Evolutionary conservation across 2,888 invertebrate genomes (phyloP).

Genomic region (Meiosimyza platycephala): DNA sequence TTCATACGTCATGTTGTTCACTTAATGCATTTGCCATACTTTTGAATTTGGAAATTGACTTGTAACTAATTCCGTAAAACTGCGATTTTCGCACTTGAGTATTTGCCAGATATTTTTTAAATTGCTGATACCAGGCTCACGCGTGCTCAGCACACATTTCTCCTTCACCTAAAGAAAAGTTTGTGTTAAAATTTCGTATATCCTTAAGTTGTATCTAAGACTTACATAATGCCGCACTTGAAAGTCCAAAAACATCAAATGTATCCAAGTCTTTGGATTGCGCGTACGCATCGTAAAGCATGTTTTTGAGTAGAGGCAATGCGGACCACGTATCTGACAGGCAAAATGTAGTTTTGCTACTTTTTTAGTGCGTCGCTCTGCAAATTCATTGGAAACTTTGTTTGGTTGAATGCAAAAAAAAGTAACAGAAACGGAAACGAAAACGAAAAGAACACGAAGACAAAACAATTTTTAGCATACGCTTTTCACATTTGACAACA

Average conservation of each 20-base stretch:
- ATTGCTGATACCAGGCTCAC: conserved; percentile 84
- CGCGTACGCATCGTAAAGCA: conserved; percentile 83
- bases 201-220: conserved; percentile 26
- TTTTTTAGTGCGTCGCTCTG: conserved; percentile 85
- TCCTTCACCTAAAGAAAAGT: conserved; percentile 73
- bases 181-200: neutral
- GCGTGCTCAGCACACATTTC: conserved; percentile 80
- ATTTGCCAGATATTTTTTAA: conserved; percentile 95
- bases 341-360: conserved; percentile 89
- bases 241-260: conserved; percentile 94
- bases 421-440: neutral
- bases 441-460: conserved; percentile 35
- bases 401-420: conserved; percentile 15
- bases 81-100: conserved; percentile 89
- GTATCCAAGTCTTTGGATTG: conserved; percentile 91
- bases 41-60: conserved; percentile 92
- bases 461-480: conserved; percentile 18
- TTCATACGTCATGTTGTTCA: conserved; percentile 7
- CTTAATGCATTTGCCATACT: conserved; percentile 59
- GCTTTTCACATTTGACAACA: neutral
- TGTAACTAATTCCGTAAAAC: conserved; percentile 90
- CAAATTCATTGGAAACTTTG: conserved; percentile 63
- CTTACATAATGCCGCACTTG: conserved; percentile 72
- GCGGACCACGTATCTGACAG: conserved; percentile 84
- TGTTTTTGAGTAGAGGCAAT: conserved; percentile 87